phyloP scores from a whole-genome alignment of 2,113 vertebrate species.

The Guaruba guarouba region DNA sequence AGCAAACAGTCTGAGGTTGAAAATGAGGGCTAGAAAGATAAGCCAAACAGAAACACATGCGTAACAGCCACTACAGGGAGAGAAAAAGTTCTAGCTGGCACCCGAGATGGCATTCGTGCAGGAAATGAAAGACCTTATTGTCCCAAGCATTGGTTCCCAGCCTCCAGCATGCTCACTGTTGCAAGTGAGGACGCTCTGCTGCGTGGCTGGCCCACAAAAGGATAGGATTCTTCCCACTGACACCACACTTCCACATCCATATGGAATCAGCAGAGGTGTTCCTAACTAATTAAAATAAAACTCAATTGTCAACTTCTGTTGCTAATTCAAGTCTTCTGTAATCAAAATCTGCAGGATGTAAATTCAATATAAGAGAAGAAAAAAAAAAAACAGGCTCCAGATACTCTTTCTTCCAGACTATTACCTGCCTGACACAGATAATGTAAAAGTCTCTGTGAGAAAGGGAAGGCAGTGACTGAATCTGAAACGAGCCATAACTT shows the following conservation, averaged over 20 bases:
- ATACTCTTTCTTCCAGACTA: background rate
- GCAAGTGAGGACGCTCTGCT: background rate
- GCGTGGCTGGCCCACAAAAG: background rate
- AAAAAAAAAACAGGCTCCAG: background rate
- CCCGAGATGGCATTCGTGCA: background rate
- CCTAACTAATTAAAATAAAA: background rate
- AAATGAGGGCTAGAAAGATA: slow-evolving; percentile 4
- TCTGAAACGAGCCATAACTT: background rate
- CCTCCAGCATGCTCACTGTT: background rate
- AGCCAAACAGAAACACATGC: background rate
- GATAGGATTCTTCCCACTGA: background rate
- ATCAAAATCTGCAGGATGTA: background rate
- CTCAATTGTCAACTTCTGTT: background rate
- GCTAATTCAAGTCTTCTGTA: background rate
- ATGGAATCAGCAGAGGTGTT: background rate
- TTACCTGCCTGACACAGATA: background rate
- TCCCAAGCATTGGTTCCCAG: background rate
- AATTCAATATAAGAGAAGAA: background rate
- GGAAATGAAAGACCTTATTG: slow-evolving; percentile 37
- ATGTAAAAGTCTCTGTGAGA: background rate
- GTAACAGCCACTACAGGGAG: background rate
- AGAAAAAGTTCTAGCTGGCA: slow-evolving; percentile 30
- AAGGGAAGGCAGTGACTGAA: background rate
- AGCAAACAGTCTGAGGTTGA: background rate
- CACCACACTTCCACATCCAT: background rate